Percentiles rank a stretch among this genome's conserved stretches.
These are phyloP conservation scores for Montifringilla adamsi DNA, from an alignment of 2,113 vertebrate genomes.

Conservation along the genomic window DNA sequence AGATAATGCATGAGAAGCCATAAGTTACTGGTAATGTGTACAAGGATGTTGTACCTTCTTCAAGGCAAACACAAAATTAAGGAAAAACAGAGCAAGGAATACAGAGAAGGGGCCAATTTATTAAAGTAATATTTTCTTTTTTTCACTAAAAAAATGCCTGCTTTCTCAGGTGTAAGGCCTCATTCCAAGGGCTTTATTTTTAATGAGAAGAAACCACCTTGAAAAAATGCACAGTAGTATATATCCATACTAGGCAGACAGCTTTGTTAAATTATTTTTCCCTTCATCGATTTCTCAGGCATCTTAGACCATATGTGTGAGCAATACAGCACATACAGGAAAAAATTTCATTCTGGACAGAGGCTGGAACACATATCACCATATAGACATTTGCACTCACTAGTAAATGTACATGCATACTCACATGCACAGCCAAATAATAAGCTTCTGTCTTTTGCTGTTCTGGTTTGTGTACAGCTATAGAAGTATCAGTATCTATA, in stretches of 20 bases:
- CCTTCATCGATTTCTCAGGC: background rate
- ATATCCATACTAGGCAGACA: background rate
- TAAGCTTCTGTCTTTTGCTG: background rate
- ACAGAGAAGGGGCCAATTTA: background rate
- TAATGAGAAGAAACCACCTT: slow-evolving; percentile 50
- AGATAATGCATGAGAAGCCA: background rate
- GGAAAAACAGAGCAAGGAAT: background rate
- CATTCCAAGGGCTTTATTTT: slow-evolving; percentile 38
- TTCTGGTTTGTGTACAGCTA: background rate
- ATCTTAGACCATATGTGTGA: background rate
- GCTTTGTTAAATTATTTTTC: slow-evolving; percentile 33
- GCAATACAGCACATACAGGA: background rate
- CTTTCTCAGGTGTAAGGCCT: slow-evolving; percentile 19
- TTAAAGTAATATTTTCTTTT: background rate
- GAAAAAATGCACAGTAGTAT: background rate
- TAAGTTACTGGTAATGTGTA: background rate
- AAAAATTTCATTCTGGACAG: background rate
- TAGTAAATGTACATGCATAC: background rate
- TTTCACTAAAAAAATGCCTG: background rate
- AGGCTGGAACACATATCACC: background rate
- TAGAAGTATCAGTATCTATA: slow-evolving; percentile 6
- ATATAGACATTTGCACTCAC: background rate
- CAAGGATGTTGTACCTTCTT: background rate
- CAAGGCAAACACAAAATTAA: background rate
- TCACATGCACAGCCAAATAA: background rate